Evolutionary conservation across 1,140 invertebrate species (phyloP).

Genomic region (Nasonia longicornis): DNA sequence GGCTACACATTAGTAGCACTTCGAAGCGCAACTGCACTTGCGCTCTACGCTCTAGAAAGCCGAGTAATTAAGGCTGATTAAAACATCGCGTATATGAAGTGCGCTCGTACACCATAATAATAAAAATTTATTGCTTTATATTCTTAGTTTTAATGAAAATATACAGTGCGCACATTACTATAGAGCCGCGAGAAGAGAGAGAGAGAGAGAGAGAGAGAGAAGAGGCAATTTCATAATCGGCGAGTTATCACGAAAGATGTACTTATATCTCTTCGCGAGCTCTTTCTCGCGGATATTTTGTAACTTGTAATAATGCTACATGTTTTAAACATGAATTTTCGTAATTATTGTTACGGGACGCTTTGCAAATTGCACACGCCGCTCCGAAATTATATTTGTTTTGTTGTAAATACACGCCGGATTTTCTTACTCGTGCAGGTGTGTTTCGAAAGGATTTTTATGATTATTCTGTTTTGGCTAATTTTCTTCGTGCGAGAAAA

Average conservation of each 20-base stretch:
- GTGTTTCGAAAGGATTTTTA: background rate
- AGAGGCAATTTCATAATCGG: background rate
- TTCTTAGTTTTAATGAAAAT: slow-evolving; percentile 13
- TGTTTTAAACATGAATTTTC: background rate
- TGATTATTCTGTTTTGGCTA: background rate
- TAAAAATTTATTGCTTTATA: slow-evolving; percentile 23
- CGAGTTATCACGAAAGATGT: slow-evolving; percentile 17
- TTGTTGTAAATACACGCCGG: background rate
- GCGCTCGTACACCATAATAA: background rate
- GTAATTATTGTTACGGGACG: background rate
- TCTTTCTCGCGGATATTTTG: background rate
- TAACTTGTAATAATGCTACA: slow-evolving; percentile 3
- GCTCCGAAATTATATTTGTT: background rate
- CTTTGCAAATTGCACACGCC: background rate
- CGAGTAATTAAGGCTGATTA: slow-evolving; percentile 38
- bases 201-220: too few relatives aligned
- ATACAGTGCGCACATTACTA: too few relatives aligned
- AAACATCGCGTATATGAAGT: slow-evolving; percentile 15
- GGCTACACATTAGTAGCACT: background rate
- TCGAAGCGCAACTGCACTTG: background rate
- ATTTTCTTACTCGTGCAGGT: background rate
- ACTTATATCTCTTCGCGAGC: background rate
- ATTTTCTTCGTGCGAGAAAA: background rate
- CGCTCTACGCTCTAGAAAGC: slow-evolving; percentile 29
- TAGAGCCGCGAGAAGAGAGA: too few relatives aligned